Base-by-base conservation (phyloP, 2,113 vertebrate species). In the Gallinago undulata region DNA sequence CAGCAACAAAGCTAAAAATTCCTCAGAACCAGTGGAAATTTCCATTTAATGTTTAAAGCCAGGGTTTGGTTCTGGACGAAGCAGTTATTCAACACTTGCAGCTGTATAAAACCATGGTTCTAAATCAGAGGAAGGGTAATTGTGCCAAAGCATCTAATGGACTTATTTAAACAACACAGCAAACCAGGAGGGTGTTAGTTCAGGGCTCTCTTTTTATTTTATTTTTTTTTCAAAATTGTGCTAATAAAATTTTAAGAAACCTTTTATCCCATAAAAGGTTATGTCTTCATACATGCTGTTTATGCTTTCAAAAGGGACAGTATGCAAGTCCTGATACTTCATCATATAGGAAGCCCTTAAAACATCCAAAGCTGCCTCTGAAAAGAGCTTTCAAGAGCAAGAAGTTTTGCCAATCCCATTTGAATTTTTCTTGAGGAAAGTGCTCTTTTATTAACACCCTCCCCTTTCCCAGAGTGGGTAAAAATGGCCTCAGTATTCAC, bases 401-500 rank as follows among this genome's bases (percentile, higher is more conserved):
- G 53, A 97, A 91, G 39, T 92, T 97, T 94, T 95, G 73, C 82
- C 94, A 96, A 85, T 18, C 51, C 55, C 48, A 79, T 89, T 93
- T 96, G 66, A 96, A 87, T 96, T 95, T 96, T 96, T 92, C 73
- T 93, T 84, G 56, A 88, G 51, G 83, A 96, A 96, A 97, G 74
- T 93, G 19, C 30, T 73, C 68, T 95, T 97, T 94, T 94, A 92
- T 93, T 95, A 96, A 93, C 82, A 92, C 75, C 66, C 72, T 96
- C 62, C 70, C 51, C 66, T 72, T 93, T 94, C 73, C 35, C 63
- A 43, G 74, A 90, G 70, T 39, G 72, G 62, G 89, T 95, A 97
- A 97, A 97, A 98, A 96, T 91, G 78, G 48, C 64, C 77, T 94
- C 45, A 45, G 72, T 96, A 96, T 94, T 97, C 95, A 96, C 94